phyloP scores from a whole-genome alignment of 2,888 invertebrate species.

The Drosophila greeni region DNA sequence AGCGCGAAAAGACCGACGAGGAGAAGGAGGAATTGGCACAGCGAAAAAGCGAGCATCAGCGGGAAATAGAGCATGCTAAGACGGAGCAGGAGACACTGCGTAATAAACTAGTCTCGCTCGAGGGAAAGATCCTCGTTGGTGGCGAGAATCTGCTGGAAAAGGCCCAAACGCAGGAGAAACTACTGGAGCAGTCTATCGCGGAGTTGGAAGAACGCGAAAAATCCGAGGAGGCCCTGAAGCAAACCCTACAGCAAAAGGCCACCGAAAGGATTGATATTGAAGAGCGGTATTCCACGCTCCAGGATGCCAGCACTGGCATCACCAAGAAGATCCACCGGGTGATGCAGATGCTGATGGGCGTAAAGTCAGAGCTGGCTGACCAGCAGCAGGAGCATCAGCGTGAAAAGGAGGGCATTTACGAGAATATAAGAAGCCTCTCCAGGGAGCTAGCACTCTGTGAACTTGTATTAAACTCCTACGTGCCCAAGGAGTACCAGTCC shows the following conservation, averaged over 20 bases:
- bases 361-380: constrained; percentile 90
- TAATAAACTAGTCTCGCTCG: constrained; percentile 91
- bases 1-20: constrained; percentile 80
- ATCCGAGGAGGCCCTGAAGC: constrained; percentile 89
- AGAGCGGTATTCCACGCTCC: constrained; percentile 94
- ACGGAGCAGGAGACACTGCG: constrained; percentile 89
- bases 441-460: constrained; percentile 95
- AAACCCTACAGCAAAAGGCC: constrained; percentile 92
- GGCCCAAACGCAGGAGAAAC: constrained; percentile 93
- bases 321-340: constrained; percentile 95
- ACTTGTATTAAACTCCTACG: constrained; percentile 93
- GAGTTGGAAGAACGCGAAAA: constrained; percentile 88
- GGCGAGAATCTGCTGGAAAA: constrained; percentile 99
- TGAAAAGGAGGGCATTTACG: constrained; percentile 97
- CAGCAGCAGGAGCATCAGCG: constrained; percentile 96
- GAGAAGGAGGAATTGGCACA: constrained; percentile 85
- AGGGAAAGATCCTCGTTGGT: constrained; percentile 97
- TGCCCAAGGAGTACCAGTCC: constrained; percentile 95
- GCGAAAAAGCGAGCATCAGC: constrained; percentile 84
- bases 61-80: constrained; percentile 87
- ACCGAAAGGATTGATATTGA: constrained; percentile 95
- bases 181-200: constrained; percentile 91
- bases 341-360: constrained; percentile 90
- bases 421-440: constrained; percentile 93
- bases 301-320: constrained; percentile 96